Evolutionary conservation across 1,140 invertebrate genomes (phyloP), one percentile per base, ranked within the genome.

Genomic region (Pararge aegeria): DNA sequence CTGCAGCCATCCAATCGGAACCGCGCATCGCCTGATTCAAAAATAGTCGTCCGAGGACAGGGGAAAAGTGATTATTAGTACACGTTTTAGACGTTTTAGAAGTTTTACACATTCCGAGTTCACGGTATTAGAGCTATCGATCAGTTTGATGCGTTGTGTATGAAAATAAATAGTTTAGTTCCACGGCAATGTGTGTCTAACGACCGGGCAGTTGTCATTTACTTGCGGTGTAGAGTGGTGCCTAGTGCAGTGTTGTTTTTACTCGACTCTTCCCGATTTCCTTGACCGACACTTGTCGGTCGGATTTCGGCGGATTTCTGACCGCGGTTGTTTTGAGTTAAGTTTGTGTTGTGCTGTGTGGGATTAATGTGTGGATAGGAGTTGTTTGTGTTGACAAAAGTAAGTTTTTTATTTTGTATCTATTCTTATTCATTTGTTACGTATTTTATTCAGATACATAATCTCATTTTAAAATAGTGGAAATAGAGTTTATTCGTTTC

Each of bases 81-180:
- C 18, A 42, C 38, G 34, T 42, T 16, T 42, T 42, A 15, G 38
- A 34, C 30, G 30, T 34, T 34, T 34, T 34, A 34, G 30, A 34
- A 34, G 30, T 34, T 34, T 34, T 34, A 34, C 30, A 42, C 42
- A 46, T 19, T 46, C 18, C 42, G 2, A 10, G 18, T 46, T 20
- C 42, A 49, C 15, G 15, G 46, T 49, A 29, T 49, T 15, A 27
- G 9, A 49, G 21, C 9, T 68, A 72, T 75, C 66, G 68, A 74
- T 76, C 61, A 61, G 61, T 70, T 73, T 68, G 62, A 82, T 82
- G 74, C 75, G 78, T 75, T 62, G 64, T 70, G 64, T 82, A 83
- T 85, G 80, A 80, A 87, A 87, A 87, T 85, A 85, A 83, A 80
- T 78, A 78, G 77, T 84, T 81, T 78, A 80, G 68, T 72, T 67